Conservation (phyloP, 2,888 invertebrate species). For the Agriopis marginaria region DNA sequence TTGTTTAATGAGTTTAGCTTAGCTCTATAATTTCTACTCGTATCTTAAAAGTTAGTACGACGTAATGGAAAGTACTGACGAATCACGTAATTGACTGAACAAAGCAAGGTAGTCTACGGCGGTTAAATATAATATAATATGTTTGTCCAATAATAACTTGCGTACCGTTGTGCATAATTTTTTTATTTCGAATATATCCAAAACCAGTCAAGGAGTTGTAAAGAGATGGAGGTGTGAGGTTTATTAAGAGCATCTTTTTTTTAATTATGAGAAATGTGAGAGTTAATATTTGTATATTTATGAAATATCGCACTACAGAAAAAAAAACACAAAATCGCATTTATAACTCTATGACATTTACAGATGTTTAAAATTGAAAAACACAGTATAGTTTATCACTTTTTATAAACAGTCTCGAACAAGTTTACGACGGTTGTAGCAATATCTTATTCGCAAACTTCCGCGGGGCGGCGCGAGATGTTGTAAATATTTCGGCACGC, state of each 20-base stretch:
- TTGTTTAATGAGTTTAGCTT: conserved; percentile 16
- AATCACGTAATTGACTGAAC: background rate
- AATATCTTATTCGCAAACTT: conserved; percentile 58
- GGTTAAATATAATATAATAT: too few species aligned
- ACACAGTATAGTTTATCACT: conserved; percentile 42
- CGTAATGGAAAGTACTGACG: background rate
- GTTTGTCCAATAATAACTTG: too few species aligned
- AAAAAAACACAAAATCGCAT: conserved; percentile 12
- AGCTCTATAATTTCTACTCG: background rate
- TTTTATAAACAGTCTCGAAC: conserved; percentile 52
- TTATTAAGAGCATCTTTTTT: background rate
- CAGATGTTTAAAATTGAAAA: conserved; percentile 36
- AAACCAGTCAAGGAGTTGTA: too few species aligned
- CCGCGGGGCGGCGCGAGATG: conserved; percentile 41
- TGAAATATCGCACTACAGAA: background rate
- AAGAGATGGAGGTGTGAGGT: background rate
- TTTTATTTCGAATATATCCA: too few species aligned
- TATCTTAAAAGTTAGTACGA: background rate
- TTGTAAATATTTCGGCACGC: conserved; percentile 61
- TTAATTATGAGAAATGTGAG: background rate
- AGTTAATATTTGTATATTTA: background rate
- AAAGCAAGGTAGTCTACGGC: too few species aligned
- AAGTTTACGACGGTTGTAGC: conserved; percentile 55
- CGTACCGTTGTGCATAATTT: too few species aligned
- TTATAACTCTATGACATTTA: conserved; percentile 30